Conservation (phyloP, 2,113 vertebrate species). For the Microcebus griseorufus region DNA sequence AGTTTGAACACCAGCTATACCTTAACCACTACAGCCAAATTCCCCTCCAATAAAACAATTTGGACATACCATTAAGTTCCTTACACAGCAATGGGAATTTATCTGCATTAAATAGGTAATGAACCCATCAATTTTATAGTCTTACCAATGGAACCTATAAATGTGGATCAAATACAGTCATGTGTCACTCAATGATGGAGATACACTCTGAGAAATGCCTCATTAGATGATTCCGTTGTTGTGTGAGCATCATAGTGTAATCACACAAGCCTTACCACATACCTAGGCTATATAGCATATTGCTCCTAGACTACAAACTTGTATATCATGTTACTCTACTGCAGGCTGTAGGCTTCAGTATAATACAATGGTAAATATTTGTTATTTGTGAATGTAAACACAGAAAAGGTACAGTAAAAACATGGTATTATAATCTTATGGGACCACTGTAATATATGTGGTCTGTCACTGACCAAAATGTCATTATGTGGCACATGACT, state of each 20-base stretch:
- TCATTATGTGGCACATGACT: neutral
- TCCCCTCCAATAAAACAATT: slow-evolving; percentile 32
- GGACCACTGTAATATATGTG: neutral
- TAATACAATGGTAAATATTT: neutral
- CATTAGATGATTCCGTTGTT: neutral
- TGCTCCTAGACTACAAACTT: neutral
- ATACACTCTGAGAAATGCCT: neutral
- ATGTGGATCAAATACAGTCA: neutral
- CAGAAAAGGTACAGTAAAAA: neutral
- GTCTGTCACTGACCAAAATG: neutral
- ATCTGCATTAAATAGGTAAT: neutral
- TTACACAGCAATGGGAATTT: neutral
- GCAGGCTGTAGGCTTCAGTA: neutral
- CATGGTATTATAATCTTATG: neutral
- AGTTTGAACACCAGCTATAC: neutral
- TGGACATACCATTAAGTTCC: slow-evolving; percentile 14
- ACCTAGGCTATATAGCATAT: neutral
- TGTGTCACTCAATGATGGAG: neutral
- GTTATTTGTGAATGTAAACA: neutral
- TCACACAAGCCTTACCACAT: neutral
- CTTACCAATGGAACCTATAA: slow-evolving; percentile 27
- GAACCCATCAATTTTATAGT: neutral
- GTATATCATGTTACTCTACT: neutral
- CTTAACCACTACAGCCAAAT: neutral
- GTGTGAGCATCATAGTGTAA: neutral